phyloP scores from a whole-genome alignment of 2,888 invertebrate genomes.

The Crioceris asparagi region DNA sequence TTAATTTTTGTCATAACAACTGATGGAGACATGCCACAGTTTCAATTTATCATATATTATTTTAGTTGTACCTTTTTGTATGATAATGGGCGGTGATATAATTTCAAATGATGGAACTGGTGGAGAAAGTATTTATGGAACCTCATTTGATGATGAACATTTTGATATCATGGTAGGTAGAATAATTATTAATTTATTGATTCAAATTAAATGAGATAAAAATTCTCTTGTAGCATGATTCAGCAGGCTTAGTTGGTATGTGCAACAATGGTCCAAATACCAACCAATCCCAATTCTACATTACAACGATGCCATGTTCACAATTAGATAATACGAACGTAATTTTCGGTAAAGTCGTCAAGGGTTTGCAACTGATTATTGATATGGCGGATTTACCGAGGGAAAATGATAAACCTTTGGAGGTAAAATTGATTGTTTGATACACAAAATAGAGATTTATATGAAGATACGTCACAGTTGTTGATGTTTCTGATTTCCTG shows the following conservation, averaged over 20 bases:
- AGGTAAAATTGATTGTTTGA: slow-evolving; percentile 45
- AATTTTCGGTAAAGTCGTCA: slow-evolving; percentile 69
- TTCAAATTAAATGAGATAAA: neutral
- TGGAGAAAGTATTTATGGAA: slow-evolving; percentile 91
- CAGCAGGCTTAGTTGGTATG: slow-evolving; percentile 63
- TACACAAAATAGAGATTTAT: too few species aligned
- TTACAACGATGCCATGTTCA: slow-evolving; percentile 62
- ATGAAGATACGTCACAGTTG: too few species aligned
- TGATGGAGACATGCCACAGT: too few species aligned
- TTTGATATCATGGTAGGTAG: slow-evolving; percentile 15
- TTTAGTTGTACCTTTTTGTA: slow-evolving; percentile 73
- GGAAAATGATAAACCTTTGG: slow-evolving; percentile 47
- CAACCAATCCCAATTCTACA: slow-evolving; percentile 93
- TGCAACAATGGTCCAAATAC: slow-evolving; percentile 74
- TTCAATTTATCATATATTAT: too few species aligned
- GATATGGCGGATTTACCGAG: slow-evolving; percentile 56
- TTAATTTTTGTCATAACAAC: too few species aligned
- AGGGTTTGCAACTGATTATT: slow-evolving; percentile 60
- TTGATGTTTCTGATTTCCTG: too few species aligned
- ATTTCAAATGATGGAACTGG: slow-evolving; percentile 71
- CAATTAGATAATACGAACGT: slow-evolving; percentile 76
- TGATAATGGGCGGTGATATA: slow-evolving; percentile 79
- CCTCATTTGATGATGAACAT: slow-evolving; percentile 78
- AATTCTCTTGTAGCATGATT: slow-evolving; percentile 41
- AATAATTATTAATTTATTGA: neutral